phyloP scores from a whole-genome alignment of 2,797 vertebrate species.

The Bucorvus abyssinicus region DNA sequence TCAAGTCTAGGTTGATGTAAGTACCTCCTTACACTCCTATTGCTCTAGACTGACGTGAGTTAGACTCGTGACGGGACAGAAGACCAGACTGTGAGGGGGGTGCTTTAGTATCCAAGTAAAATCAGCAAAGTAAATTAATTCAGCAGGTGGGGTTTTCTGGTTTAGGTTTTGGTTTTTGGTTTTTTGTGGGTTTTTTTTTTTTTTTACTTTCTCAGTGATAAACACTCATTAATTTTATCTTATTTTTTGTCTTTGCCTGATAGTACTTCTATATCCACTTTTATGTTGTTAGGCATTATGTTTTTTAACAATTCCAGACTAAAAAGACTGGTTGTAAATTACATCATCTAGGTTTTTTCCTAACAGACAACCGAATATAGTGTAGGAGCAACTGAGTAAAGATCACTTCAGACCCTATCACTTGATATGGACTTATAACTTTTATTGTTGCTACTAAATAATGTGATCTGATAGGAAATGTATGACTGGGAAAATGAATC shows the following conservation, averaged over 20 bases:
- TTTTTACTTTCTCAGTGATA: neutral
- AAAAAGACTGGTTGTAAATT: neutral
- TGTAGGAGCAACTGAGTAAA: neutral
- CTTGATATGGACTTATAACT: neutral
- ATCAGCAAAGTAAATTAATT: neutral
- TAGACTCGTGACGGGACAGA: neutral
- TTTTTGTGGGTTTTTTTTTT: neutral
- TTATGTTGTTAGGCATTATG: neutral
- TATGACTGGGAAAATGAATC: neutral
- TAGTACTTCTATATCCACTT: neutral
- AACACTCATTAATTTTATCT: neutral
- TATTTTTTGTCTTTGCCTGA: neutral
- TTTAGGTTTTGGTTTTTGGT: neutral
- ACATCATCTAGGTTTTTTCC: neutral
- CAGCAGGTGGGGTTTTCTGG: neutral
- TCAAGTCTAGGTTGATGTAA: neutral
- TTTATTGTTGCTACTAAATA: neutral
- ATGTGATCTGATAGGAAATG: neutral
- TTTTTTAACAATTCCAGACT: neutral
- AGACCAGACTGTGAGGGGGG: neutral
- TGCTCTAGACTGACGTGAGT: neutral
- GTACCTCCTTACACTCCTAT: neutral
- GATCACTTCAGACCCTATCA: neutral
- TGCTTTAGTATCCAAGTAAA: neutral
- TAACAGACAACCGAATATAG: neutral